Conservation (phyloP, 2,113 vertebrate genomes). For the Vidua chalybeata region DNA sequence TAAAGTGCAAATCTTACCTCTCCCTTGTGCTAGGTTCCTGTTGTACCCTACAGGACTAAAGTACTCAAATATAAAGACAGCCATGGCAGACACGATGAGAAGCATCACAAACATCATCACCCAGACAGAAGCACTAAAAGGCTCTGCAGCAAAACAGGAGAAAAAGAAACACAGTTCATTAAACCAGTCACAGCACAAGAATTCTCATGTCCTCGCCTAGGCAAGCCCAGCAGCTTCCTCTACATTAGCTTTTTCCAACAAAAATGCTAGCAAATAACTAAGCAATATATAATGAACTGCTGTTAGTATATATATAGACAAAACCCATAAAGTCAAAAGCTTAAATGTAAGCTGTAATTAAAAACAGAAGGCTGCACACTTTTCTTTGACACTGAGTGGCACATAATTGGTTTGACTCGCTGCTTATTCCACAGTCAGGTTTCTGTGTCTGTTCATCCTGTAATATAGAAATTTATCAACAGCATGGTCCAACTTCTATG, state of each 20-base stretch:
- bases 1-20: conserved; percentile 80
- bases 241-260: not conserved
- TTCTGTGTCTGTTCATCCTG: not conserved
- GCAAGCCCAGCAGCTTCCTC: not conserved
- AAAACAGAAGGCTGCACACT: not conserved
- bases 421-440: not conserved
- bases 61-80: conserved; percentile 98
- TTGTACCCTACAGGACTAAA: conserved; percentile 98
- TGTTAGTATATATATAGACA: not conserved
- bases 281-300: not conserved
- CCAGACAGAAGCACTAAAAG: conserved; percentile 99
- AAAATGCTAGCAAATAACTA: not conserved
- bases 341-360: not conserved
- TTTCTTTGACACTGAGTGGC: not conserved
- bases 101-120: conserved; percentile 99
- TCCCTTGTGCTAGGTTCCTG: conserved; percentile 93
- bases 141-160: conserved; percentile 79
- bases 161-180: conserved; percentile 9
- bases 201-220: not conserved
- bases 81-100: conserved; percentile 95
- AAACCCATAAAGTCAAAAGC: not conserved
- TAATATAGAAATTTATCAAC: not conserved
- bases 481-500: not conserved
- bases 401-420: not conserved
- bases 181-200: not conserved